phyloP scores from a whole-genome alignment of 1,140 invertebrate genomes.

The Andricus grossulariae region DNA sequence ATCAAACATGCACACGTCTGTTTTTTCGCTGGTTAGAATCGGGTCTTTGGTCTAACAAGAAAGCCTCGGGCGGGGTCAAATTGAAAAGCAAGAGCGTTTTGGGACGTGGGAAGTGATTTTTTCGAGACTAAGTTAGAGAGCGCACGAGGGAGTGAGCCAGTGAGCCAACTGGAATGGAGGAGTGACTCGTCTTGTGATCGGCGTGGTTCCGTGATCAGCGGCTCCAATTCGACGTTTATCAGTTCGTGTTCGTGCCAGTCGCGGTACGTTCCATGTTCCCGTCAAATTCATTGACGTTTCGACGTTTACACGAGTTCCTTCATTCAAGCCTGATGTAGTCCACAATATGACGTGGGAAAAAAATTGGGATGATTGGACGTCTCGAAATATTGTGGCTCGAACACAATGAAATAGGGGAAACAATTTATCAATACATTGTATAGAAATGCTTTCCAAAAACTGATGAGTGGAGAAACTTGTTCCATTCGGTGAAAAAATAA shows the following conservation, averaged over 20 bases:
- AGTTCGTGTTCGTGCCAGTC: slow-evolving; percentile 15
- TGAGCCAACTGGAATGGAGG: slow-evolving; percentile 54
- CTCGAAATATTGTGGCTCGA: no score
- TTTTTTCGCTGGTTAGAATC: slow-evolving; percentile 6
- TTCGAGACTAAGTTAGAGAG: slow-evolving; percentile 27
- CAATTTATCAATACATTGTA: no score
- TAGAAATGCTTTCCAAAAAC: no score
- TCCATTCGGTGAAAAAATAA: no score
- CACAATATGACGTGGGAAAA: slow-evolving; percentile 1
- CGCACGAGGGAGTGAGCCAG: slow-evolving; percentile 42
- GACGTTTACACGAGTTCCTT: slow-evolving; percentile 27
- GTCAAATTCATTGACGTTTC: slow-evolving; percentile 24
- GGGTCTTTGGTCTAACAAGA: slow-evolving; percentile 18
- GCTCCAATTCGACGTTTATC: slow-evolving; percentile 45
- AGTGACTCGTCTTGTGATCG: slow-evolving; percentile 56
- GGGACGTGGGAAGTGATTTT: slow-evolving; percentile 60
- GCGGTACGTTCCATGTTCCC: background rate
- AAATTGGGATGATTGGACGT: background rate
- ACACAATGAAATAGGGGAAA: no score
- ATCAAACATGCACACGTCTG: slow-evolving; percentile 18
- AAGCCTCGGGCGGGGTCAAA: slow-evolving; percentile 56
- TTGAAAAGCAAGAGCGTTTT: slow-evolving; percentile 57
- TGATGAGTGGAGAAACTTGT: no score
- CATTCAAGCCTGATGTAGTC: background rate
- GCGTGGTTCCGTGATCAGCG: slow-evolving; percentile 44